phyloP scores from a whole-genome alignment of 2,113 vertebrate genomes.

The Penelope pileata region DNA sequence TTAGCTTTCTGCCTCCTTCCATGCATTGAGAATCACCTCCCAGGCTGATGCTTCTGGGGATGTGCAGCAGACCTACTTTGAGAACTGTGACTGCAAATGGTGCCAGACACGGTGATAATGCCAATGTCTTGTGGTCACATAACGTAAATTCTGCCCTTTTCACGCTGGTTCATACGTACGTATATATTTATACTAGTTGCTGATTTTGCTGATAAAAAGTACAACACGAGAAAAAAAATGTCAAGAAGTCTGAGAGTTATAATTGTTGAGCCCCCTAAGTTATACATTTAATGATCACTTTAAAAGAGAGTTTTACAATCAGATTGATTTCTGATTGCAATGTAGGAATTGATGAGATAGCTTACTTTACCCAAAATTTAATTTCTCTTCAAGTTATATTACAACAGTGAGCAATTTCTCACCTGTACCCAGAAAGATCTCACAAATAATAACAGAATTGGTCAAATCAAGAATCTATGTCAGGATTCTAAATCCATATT shows the following conservation, averaged over 20 bases:
- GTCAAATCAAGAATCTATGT: background rate
- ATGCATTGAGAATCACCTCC: rapidly evolving
- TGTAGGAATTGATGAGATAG: background rate
- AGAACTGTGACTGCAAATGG: background rate
- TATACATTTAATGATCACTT: background rate
- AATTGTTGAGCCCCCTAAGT: background rate
- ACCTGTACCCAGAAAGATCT: background rate
- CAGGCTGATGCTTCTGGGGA: background rate
- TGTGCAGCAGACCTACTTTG: background rate
- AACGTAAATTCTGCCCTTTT: background rate
- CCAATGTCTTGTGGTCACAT: background rate
- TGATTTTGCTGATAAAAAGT: background rate
- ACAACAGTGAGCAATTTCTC: background rate
- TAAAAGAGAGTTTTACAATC: background rate
- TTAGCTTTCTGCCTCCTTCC: background rate
- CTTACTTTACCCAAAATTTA: background rate
- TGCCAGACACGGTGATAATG: rapidly evolving
- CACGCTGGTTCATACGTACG: rapidly evolving
- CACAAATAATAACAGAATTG: background rate
- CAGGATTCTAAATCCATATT: background rate
- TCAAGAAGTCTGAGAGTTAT: rapidly evolving
- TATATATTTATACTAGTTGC: background rate
- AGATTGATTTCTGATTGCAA: background rate
- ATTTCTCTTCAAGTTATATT: background rate
- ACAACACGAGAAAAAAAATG: background rate